phyloP scores from a whole-genome alignment of 2,797 vertebrate species.

The Lemur catta region DNA sequence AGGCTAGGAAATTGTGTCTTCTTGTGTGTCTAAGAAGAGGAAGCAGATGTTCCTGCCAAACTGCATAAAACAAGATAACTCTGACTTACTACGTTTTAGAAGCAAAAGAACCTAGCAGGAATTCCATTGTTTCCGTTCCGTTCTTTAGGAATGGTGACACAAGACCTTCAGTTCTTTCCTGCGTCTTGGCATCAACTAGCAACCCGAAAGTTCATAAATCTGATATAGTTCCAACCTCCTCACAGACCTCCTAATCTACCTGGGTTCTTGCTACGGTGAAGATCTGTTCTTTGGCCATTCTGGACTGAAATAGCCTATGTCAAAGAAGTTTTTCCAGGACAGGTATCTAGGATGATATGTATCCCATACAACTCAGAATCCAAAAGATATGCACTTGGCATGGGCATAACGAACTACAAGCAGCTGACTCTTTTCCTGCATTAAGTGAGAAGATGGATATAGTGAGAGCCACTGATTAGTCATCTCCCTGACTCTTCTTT shows the following conservation, averaged over 20 bases:
- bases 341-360: not conserved
- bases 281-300: not conserved
- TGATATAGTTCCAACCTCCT: not conserved
- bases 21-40: not conserved
- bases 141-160: not conserved
- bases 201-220: not conserved
- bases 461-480: not conserved
- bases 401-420: not conserved
- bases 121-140: not conserved
- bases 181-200: not conserved
- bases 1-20: not conserved
- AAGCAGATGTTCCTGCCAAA: constrained; percentile 27
- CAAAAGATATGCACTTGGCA: not conserved
- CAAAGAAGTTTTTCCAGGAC: not conserved
- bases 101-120: not conserved
- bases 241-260: not conserved
- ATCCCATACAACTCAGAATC: not conserved
- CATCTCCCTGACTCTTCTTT: not conserved
- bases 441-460: not conserved
- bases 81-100: not conserved
- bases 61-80: not conserved
- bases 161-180: not conserved
- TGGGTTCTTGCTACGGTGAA: not conserved
- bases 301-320: not conserved
- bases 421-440: not conserved